Evolutionary conservation across 2,888 invertebrate species (phyloP), one percentile per base, ranked within the genome.

Genomic region (Noctua fimbriata): DNA sequence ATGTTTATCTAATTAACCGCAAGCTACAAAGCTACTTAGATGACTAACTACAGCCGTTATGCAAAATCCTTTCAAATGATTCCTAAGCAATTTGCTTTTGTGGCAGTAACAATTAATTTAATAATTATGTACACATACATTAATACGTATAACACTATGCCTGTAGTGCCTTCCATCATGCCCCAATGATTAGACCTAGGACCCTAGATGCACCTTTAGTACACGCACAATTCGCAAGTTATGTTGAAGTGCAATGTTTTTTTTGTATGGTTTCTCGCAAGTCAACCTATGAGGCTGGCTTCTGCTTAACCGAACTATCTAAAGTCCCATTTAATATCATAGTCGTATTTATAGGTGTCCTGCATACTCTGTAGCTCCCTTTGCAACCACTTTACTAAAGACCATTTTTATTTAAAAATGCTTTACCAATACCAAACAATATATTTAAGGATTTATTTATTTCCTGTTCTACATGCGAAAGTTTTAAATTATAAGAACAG

Each of bases 1-100:
- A 63, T 69, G 7, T 74, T 82, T 83, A 83, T 85, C 84, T 83
- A 83, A 85, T 79, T 85, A 83, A 85, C 87, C 87, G 36, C 76
- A 83, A 86, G 69, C 76, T 44, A 69, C 58, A 36, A 70, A 49
- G 72, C 81, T 66, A 83, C 14, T 55, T 41, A 28, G 58, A 36
- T 82, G 74, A 82, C 69, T 67, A 73, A 82, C 72, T 63, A 55
- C 16, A 12, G 41, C 55, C 52, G 24, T 70, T 60, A 67, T 66
- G 36, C 21, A 49, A 66, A 52, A 36, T 24, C 24, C 60, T 44
- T 77, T 63, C 21, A 60, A 60, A 73, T 67, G 44, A 73, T 47
- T 12, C 28, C 24, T 1, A 55, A 28, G 41, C 2, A 12, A 44
- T 75, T 66, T 66, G 66, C 12, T 41, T 41, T 52, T 24, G 12